Conservation (phyloP, 2,797 vertebrate species). For the Galago senegalensis region DNA sequence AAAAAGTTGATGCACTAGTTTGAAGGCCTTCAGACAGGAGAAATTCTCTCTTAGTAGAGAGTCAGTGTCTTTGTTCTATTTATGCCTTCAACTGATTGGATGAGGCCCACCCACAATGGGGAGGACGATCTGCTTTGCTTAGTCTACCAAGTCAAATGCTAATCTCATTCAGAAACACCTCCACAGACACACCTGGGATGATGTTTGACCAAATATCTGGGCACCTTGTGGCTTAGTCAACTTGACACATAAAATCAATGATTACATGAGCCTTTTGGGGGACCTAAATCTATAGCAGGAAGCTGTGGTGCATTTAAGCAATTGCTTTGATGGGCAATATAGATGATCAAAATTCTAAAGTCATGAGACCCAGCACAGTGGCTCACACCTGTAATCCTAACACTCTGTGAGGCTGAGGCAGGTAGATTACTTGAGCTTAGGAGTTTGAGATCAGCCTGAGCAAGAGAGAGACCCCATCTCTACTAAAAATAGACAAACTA, state of each 20-base stretch:
- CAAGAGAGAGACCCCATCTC: too few species aligned
- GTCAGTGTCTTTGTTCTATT: neutral
- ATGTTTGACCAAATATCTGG: neutral
- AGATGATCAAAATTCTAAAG: neutral
- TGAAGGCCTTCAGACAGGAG: neutral
- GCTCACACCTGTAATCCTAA: too few species aligned
- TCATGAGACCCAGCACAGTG: too few species aligned
- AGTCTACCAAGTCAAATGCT: neutral
- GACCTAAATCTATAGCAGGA: neutral
- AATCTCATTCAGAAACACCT: neutral
- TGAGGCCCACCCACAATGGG: neutral
- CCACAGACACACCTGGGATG: neutral
- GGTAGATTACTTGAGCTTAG: too few species aligned
- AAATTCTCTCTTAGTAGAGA: neutral
- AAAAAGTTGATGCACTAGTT: slow-evolving; percentile 11
- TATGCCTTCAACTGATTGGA: neutral
- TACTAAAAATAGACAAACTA: too few species aligned
- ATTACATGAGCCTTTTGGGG: neutral
- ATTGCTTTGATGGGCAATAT: neutral
- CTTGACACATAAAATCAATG: slow-evolving; percentile 31
- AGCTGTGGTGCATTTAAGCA: slow-evolving; percentile 3
- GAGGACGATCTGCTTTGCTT: neutral
- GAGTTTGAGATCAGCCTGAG: too few species aligned
- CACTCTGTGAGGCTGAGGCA: too few species aligned
- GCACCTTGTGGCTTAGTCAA: neutral